These are phyloP conservation scores for Nothocercus nigrocapillus DNA, from an alignment of 2,113 vertebrate genomes.

Conservation along the genomic window DNA sequence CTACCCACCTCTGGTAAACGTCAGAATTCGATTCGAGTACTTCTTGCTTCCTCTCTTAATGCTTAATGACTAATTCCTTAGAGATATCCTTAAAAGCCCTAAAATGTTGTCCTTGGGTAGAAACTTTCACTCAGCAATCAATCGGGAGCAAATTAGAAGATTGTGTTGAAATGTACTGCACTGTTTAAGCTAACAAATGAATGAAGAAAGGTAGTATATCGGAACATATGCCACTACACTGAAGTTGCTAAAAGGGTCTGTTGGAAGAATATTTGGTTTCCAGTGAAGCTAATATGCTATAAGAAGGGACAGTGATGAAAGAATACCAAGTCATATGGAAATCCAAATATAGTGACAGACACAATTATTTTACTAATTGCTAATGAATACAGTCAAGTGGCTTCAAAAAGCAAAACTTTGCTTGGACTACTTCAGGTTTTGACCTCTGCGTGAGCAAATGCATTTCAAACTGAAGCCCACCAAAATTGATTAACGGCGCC, in stretches of 20 bases:
- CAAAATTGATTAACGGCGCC: conserved; percentile 84
- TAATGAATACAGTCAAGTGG: conserved; percentile 85
- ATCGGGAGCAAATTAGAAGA: conserved; percentile 74
- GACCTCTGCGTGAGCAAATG: conserved; percentile 84
- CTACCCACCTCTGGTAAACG: conserved; percentile 67
- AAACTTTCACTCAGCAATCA: conserved; percentile 78
- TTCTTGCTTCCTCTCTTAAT: conserved; percentile 74
- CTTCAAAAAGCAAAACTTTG: conserved; percentile 85
- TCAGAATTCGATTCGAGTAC: conserved; percentile 73
- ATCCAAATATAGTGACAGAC: conserved; percentile 84
- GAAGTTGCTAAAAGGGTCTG: conserved; percentile 67
- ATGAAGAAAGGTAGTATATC: conserved; percentile 73
- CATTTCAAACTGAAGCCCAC: conserved; percentile 83
- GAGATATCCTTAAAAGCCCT: conserved; percentile 76
- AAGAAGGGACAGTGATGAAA: conserved; percentile 80
- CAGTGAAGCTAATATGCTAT: conserved; percentile 65
- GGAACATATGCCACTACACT: conserved; percentile 67
- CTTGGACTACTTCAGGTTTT: conserved; percentile 81
- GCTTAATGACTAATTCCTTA: conserved; percentile 74
- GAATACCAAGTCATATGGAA: conserved; percentile 74
- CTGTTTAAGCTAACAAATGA: conserved; percentile 77
- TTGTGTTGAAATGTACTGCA: conserved; percentile 68
- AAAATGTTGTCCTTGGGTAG: conserved; percentile 72
- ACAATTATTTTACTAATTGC: conserved; percentile 89
- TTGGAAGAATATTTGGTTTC: conserved; percentile 74